A percentile compares a stretch with the other conserved stretches of the same genome.
Evolutionary conservation across 1,140 invertebrate genomes (phyloP).

Genomic region (Drusus annulatus): DNA sequence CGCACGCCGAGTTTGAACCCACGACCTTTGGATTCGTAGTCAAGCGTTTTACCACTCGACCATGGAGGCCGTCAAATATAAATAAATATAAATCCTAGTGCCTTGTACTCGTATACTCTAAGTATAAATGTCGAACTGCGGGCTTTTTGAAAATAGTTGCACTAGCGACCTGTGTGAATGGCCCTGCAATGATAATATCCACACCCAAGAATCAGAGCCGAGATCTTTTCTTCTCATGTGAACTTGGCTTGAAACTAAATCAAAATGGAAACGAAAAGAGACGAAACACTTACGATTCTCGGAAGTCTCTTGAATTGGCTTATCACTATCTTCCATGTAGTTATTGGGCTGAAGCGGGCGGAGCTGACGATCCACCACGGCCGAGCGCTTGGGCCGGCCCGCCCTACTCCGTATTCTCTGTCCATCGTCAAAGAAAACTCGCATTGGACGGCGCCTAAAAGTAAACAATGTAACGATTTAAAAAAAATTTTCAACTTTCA

Average conservation of each 20-base stretch:
- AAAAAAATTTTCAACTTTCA: background rate
- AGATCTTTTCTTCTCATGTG: too few species aligned
- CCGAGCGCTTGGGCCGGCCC: slow-evolving; percentile 19
- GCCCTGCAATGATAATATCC: too few species aligned
- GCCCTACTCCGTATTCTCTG: slow-evolving; percentile 62
- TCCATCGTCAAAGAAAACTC: slow-evolving; percentile 69
- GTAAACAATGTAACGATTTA: background rate
- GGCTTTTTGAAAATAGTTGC: too few species aligned
- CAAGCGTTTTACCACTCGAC: too few species aligned
- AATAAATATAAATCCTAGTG: too few species aligned
- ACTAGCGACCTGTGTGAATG: too few species aligned
- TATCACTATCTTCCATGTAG: slow-evolving; percentile 71
- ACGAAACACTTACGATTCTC: slow-evolving; percentile 44
- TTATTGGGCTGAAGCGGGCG: slow-evolving; percentile 66
- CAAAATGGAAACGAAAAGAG: background rate
- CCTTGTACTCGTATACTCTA: too few species aligned
- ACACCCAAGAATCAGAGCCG: too few species aligned
- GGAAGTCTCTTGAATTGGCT: slow-evolving; percentile 66
- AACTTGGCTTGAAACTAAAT: background rate
- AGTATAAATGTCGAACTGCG: too few species aligned
- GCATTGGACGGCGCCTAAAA: slow-evolving; percentile 65
- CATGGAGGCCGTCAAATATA: too few species aligned
- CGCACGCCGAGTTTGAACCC: too few species aligned
- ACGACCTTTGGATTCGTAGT: too few species aligned
- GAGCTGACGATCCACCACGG: slow-evolving; percentile 44